phyloP scores from a whole-genome alignment of 2,113 vertebrate genomes.

The Phainopepla nitens region DNA sequence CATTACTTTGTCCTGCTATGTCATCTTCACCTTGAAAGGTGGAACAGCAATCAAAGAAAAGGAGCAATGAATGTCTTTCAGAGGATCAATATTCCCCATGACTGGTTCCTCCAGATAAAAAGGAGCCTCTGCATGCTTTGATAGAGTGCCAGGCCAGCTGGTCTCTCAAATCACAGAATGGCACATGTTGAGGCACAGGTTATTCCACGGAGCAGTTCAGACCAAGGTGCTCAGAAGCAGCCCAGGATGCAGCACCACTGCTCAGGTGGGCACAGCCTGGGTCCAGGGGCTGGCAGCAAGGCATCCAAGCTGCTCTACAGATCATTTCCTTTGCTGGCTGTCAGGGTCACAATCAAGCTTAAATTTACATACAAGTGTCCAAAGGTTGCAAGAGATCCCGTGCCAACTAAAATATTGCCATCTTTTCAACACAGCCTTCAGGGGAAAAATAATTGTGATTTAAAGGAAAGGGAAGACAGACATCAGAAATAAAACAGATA shows the following conservation, averaged over 20 bases:
- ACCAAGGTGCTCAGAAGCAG: background rate
- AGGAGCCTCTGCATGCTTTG: background rate
- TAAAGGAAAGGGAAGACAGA: background rate
- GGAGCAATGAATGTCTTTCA: background rate
- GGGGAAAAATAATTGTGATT: background rate
- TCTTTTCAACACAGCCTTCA: background rate
- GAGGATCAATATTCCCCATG: background rate
- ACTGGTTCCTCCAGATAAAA: background rate
- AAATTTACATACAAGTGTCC: background rate
- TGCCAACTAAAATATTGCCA: background rate
- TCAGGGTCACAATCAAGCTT: background rate
- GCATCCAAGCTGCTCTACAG: background rate
- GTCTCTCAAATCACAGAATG: rapidly evolving
- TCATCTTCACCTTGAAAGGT: background rate
- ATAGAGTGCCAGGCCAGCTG: rapidly evolving
- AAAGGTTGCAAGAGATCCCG: background rate
- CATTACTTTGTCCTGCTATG: background rate
- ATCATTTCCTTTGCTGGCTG: background rate
- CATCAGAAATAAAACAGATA: background rate
- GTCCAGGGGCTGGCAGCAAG: background rate
- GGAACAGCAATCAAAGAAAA: background rate
- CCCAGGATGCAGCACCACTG: background rate
- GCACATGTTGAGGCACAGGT: background rate
- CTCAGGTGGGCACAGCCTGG: background rate
- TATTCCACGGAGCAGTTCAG: background rate